phyloP scores from a whole-genome alignment of 2,113 vertebrate genomes.

The Equus przewalskii region DNA sequence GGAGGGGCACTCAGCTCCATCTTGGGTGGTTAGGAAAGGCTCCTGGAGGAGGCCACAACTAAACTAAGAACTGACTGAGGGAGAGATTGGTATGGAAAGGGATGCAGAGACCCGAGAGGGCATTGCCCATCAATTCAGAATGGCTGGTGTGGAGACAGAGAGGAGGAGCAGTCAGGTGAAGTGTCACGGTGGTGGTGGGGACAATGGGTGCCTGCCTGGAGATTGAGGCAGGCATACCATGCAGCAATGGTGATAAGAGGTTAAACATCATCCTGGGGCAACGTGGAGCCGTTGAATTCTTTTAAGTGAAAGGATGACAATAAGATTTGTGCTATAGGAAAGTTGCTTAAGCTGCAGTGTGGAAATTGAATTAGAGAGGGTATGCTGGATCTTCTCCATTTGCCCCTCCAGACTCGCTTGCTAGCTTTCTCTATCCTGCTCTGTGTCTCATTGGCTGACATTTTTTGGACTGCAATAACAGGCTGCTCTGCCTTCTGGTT shows the following conservation, averaged over 20 bases:
- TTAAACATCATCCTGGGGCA: neutral
- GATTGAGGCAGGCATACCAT: neutral
- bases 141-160: neutral
- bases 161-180: neutral
- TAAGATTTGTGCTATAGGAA: neutral
- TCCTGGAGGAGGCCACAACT: neutral
- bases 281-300: neutral
- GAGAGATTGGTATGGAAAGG: neutral
- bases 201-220: no score
- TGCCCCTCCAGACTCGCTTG: neutral
- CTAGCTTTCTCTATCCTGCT: neutral
- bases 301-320: neutral
- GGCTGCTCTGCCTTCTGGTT: neutral
- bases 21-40: neutral
- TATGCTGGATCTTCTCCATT: neutral
- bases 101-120: neutral
- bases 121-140: neutral
- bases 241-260: no score
- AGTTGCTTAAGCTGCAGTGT: neutral
- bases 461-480: neutral
- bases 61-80: neutral
- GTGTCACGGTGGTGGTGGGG: fast-evolving
- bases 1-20: neutral
- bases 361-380: neutral
- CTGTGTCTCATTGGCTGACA: neutral